These are phyloP conservation scores for Agrochola litura DNA, from an alignment of 2,888 invertebrate species.

Conservation along the genomic window DNA sequence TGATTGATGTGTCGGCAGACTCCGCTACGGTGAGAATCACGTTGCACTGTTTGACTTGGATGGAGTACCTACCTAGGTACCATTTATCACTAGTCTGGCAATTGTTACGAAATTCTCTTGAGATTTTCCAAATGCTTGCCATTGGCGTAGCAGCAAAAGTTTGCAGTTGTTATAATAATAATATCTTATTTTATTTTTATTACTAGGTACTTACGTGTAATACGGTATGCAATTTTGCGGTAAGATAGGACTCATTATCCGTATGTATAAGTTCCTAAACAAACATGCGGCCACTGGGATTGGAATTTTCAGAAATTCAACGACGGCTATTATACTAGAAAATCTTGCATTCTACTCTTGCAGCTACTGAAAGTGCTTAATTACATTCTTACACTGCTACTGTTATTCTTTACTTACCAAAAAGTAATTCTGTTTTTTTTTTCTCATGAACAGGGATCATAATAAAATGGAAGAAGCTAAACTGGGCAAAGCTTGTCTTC, in stretches of 20 bases:
- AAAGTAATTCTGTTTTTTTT: conserved; percentile 35
- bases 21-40: conserved; percentile 23
- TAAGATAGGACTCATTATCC: background rate
- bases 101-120: conserved; percentile 4
- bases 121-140: conserved; percentile 3
- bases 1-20: conserved; percentile 16
- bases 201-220: too few relatives aligned
- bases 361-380: conserved; percentile 3
- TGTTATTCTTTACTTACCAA: conserved; percentile 28
- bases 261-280: background rate
- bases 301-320: background rate
- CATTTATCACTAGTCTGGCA: background rate
- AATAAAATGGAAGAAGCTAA: conserved; percentile 87
- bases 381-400: conserved; percentile 15
- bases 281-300: background rate
- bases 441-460: conserved; percentile 75
- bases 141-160: background rate
- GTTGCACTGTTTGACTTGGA: conserved; percentile 9
- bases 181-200: background rate
- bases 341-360: background rate
- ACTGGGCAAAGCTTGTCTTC: conserved; percentile 82
- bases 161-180: background rate
- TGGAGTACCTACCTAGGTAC: background rate
- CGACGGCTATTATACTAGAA: background rate
- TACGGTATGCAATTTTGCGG: background rate